phyloP scores from a whole-genome alignment of 2,113 vertebrate species.

The Myrmophylax atrothorax region DNA sequence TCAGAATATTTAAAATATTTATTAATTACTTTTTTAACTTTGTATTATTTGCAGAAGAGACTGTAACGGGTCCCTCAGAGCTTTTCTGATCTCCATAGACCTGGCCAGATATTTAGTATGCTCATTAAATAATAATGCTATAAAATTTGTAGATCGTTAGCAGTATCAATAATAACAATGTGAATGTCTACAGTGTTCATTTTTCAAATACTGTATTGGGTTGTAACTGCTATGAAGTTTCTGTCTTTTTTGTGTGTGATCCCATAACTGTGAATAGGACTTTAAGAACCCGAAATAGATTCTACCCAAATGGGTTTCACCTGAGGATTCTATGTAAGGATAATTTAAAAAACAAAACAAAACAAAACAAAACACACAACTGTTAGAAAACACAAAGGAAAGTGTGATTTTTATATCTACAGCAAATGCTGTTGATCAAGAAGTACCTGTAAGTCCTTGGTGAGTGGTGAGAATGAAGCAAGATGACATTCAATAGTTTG shows the following conservation, averaged over 20 bases:
- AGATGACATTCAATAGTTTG: neutral
- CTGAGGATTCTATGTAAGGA: neutral
- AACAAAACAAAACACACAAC: too few species aligned
- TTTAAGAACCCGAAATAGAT: neutral
- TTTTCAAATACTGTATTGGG: slow-evolving; percentile 5
- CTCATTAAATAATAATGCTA: slow-evolving; percentile 46
- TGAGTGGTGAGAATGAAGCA: neutral
- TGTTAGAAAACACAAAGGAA: neutral
- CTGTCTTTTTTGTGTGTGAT: neutral
- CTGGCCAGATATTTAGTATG: slow-evolving; percentile 4
- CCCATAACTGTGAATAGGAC: neutral
- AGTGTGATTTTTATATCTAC: neutral
- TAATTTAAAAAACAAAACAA: neutral
- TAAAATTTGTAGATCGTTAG: neutral
- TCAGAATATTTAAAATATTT: neutral
- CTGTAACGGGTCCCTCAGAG: neutral
- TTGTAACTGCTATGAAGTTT: slow-evolving; percentile 26
- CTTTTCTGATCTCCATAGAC: slow-evolving; percentile 41
- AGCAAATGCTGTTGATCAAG: neutral
- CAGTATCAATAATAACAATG: neutral
- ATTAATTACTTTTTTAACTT: neutral
- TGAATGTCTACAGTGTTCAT: neutral
- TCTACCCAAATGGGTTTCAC: neutral
- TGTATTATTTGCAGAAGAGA: neutral
- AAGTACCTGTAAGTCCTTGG: neutral